These are phyloP conservation scores for Stichodactyla helianthus DNA, from an alignment of 64 coral and sea anemone genomes.

Conservation along the genomic window DNA sequence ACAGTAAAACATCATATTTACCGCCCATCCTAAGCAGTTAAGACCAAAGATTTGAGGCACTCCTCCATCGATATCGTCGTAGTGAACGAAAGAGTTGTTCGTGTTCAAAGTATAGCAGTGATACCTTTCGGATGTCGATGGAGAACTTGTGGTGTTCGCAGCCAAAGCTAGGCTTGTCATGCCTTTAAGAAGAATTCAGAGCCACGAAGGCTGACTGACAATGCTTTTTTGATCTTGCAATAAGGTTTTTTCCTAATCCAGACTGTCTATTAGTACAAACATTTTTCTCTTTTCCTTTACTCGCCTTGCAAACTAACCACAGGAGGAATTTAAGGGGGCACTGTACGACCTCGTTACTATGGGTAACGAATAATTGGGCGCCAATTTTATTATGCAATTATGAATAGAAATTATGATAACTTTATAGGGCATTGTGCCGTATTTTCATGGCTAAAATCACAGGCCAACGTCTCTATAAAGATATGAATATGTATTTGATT, in stretches of 20 bases:
- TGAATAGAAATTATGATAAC: too few species aligned
- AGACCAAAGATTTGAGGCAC: slow-evolving; percentile 80
- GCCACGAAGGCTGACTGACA: not conserved
- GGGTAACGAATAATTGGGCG: not conserved
- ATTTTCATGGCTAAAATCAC: too few species aligned
- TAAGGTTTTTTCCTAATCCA: not conserved
- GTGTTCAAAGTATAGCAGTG: not conserved
- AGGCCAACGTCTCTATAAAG: too few species aligned
- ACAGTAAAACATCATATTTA: slow-evolving; percentile 18
- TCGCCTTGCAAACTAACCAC: not conserved
- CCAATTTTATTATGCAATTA: not conserved
- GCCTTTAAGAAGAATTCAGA: not conserved
- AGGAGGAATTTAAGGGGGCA: not conserved
- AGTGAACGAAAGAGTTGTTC: slow-evolving; percentile 20
- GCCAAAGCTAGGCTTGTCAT: not conserved
- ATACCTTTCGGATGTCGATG: not conserved
- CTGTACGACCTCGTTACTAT: not conserved
- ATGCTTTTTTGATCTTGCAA: not conserved
- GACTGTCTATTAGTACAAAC: not conserved
- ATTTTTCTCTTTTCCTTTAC: not conserved
- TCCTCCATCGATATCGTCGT: slow-evolving; percentile 78
- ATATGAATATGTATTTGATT: too few species aligned
- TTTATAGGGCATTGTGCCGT: too few species aligned
- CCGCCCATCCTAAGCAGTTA: slow-evolving; percentile 87
- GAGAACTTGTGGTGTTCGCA: not conserved